A percentile compares a stretch with the other conserved stretches of the same genome.
Evolutionary conservation across 2,113 vertebrate species (phyloP).

Genomic region (Gnathonemus longibarbis): DNA sequence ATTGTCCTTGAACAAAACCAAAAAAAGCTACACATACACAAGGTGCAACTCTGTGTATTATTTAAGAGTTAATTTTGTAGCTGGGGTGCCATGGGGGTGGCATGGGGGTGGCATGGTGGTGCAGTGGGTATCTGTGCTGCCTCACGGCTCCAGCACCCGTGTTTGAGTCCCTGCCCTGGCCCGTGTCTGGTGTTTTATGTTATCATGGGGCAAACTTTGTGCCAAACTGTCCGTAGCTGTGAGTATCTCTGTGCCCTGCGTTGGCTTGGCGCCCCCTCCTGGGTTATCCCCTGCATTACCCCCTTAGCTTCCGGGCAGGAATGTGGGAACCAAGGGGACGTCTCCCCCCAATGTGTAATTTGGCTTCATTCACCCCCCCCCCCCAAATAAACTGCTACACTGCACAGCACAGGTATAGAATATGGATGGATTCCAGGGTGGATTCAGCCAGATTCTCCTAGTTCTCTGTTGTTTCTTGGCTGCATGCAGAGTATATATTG

Average conservation of each 20-base stretch:
- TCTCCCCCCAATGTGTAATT: neutral
- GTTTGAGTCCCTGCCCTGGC: neutral
- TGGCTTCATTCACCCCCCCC: neutral
- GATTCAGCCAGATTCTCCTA: neutral
- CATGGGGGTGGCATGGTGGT: neutral
- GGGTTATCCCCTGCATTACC: too few relatives aligned
- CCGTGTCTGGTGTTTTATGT: neutral
- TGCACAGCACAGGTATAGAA: neutral
- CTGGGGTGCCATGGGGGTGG: too few relatives aligned
- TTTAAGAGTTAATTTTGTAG: neutral
- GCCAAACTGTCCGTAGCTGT: too few relatives aligned
- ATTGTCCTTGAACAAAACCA: neutral
- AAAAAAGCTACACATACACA: neutral
- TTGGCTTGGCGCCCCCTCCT: too few relatives aligned
- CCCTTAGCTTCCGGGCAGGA: neutral
- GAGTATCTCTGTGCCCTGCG: too few relatives aligned
- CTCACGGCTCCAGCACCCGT: neutral
- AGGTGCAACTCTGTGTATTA: neutral
- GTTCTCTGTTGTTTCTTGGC: neutral
- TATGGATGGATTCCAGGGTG: neutral
- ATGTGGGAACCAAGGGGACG: neutral
- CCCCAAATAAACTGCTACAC: neutral
- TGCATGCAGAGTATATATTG: neutral
- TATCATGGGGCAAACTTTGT: neutral
- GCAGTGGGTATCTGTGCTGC: neutral